These are phyloP conservation scores for Ceryle rudis DNA, from an alignment of 2,797 vertebrate genomes.

Conservation along the genomic window DNA sequence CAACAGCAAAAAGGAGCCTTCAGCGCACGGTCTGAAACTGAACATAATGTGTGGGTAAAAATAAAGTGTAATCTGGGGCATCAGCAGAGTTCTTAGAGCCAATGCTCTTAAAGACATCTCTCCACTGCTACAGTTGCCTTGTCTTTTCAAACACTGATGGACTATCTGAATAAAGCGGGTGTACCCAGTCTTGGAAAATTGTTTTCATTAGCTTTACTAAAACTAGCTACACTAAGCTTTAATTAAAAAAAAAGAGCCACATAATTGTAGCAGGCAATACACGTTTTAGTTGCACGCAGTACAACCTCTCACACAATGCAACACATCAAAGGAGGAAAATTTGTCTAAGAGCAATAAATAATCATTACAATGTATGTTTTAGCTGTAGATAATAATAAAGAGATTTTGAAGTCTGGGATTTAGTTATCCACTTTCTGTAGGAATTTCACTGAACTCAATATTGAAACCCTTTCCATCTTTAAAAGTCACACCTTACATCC, in stretches of 20 bases:
- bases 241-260: neutral
- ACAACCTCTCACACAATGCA: neutral
- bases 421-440: neutral
- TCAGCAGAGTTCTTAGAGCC: neutral
- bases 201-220: neutral
- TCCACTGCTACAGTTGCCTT: neutral
- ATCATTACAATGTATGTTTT: neutral
- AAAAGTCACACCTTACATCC: neutral
- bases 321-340: neutral
- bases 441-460: neutral
- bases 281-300: neutral
- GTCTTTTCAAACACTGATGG: neutral
- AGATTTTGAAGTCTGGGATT: neutral
- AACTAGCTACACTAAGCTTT: neutral
- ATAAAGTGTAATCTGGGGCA: neutral
- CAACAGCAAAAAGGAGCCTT: neutral
- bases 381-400: neutral
- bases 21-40: neutral
- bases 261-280: neutral
- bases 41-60: neutral
- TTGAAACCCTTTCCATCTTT: neutral
- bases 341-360: neutral
- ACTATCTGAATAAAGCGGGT: neutral
- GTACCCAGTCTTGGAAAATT: neutral
- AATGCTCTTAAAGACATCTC: neutral